Conservation (phyloP, 2,113 vertebrate genomes). For the Brachirus orientalis region DNA sequence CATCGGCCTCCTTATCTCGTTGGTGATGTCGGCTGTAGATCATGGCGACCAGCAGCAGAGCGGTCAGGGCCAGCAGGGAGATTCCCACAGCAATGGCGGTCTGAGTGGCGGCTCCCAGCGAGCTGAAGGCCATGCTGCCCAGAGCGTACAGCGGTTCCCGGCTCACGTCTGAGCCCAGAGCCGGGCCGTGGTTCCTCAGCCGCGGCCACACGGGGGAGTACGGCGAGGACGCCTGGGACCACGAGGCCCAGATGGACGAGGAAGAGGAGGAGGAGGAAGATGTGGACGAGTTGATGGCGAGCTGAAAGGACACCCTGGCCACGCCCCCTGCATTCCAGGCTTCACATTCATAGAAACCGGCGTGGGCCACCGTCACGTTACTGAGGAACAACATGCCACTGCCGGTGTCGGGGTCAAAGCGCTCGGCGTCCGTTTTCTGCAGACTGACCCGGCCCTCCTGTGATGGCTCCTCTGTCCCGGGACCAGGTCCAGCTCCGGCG, state of each 20-base stretch:
- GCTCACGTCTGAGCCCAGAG: conserved; percentile 76
- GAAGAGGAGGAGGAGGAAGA: conserved; percentile 64
- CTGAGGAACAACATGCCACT: conserved; percentile 90
- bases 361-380: conserved; percentile 89
- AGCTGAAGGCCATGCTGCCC: conserved; percentile 90
- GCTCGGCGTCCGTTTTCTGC: conserved; percentile 67
- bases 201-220: conserved; percentile 66
- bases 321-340: conserved; percentile 90
- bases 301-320: conserved; percentile 85
- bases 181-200: conserved; percentile 60
- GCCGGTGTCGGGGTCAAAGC: conserved; percentile 85
- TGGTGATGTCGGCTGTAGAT: conserved; percentile 87
- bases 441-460: conserved; percentile 52
- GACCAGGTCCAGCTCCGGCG: conserved; percentile 31
- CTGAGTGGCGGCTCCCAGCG: conserved; percentile 87
- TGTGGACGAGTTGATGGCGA: conserved; percentile 86
- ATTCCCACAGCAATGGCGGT: conserved; percentile 88
- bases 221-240: conserved; percentile 72
- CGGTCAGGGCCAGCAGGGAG: conserved; percentile 86
- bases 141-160: conserved; percentile 84
- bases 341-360: conserved; percentile 90
- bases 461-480: conserved; percentile 50
- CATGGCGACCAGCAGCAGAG: conserved; percentile 85
- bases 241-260: conserved; percentile 73
- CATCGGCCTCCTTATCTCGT: conserved; percentile 78